Conservation (phyloP, 2,113 vertebrate species). For the Macquaria ambigua region DNA sequence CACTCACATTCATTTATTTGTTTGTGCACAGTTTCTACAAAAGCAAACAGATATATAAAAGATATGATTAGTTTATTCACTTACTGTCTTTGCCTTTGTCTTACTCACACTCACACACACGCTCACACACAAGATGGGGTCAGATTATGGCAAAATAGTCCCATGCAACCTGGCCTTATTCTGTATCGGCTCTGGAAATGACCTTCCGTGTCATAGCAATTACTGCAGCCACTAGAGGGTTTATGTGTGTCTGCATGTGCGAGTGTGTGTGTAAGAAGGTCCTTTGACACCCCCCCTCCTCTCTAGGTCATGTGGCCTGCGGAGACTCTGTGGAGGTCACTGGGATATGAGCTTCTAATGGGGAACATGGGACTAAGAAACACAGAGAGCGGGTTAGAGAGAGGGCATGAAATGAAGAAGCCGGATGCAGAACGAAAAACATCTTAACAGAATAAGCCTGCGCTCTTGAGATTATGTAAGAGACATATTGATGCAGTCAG, state of each 20-base stretch:
- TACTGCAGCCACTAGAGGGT: conserved; percentile 73
- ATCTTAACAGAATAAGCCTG: background rate
- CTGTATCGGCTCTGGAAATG: conserved; percentile 74
- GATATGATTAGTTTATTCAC: conserved; percentile 22
- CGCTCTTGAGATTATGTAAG: background rate
- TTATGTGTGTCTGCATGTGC: conserved; percentile 37
- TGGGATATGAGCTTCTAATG: conserved; percentile 74
- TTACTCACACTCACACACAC: background rate
- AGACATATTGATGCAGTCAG: conserved; percentile 12
- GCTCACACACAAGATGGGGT: conserved; percentile 51
- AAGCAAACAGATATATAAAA: background rate
- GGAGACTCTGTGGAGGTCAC: conserved; percentile 77
- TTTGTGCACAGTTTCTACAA: background rate
- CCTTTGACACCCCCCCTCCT: conserved; percentile 66
- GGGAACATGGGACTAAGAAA: conserved; percentile 66
- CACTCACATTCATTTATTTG: conserved; percentile 9
- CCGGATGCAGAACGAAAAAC: background rate
- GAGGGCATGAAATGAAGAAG: background rate
- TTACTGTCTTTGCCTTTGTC: background rate
- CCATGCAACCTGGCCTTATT: conserved; percentile 74
- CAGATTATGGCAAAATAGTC: conserved; percentile 70
- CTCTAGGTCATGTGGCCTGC: conserved; percentile 78
- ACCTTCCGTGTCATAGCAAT: conserved; percentile 80
- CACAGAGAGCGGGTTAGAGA: conserved; percentile 10
- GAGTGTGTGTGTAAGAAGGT: conserved; percentile 71